phyloP scores from a whole-genome alignment of 2,113 vertebrate genomes.

The Nothobranchius kuhntae region DNA sequence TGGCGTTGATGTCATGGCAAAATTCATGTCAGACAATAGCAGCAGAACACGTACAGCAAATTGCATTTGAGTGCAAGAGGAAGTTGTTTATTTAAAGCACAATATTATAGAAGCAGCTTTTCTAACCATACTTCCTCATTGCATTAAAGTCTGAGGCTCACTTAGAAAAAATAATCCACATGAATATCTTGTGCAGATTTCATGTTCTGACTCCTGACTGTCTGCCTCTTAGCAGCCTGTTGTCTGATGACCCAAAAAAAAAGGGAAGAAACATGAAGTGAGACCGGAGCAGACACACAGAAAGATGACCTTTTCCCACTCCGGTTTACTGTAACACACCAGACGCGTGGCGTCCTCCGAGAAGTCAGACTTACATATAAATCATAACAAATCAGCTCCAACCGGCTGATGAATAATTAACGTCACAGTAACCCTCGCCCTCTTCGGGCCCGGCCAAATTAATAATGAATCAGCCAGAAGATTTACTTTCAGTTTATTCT shows the following conservation, averaged over 20 bases:
- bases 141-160: slow-evolving; percentile 11
- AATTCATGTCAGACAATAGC: slow-evolving; percentile 58
- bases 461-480: slow-evolving; percentile 65
- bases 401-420: slow-evolving; percentile 72
- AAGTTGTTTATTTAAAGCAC: slow-evolving; percentile 55
- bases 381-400: slow-evolving; percentile 35
- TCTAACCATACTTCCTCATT: slow-evolving; percentile 50
- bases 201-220: not conserved
- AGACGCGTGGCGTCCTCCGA: not conserved
- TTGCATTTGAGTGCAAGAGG: slow-evolving; percentile 43
- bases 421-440: slow-evolving; percentile 60
- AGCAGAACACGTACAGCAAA: not conserved
- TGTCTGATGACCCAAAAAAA: not conserved
- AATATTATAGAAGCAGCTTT: slow-evolving; percentile 36
- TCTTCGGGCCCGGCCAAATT: slow-evolving; percentile 47
- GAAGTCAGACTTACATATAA: slow-evolving; percentile 27
- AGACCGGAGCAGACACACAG: slow-evolving; percentile 27
- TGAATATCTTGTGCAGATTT: not conserved
- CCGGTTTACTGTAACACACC: slow-evolving; percentile 34
- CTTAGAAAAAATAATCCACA: slow-evolving; percentile 7
- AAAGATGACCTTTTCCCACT: slow-evolving; percentile 23
- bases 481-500: slow-evolving; percentile 60
- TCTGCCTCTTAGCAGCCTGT: not conserved
- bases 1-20: slow-evolving; percentile 58
- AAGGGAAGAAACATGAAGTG: slow-evolving; percentile 33